Base-by-base conservation (phyloP, 2,888 invertebrate species). In the Phania funesta region DNA sequence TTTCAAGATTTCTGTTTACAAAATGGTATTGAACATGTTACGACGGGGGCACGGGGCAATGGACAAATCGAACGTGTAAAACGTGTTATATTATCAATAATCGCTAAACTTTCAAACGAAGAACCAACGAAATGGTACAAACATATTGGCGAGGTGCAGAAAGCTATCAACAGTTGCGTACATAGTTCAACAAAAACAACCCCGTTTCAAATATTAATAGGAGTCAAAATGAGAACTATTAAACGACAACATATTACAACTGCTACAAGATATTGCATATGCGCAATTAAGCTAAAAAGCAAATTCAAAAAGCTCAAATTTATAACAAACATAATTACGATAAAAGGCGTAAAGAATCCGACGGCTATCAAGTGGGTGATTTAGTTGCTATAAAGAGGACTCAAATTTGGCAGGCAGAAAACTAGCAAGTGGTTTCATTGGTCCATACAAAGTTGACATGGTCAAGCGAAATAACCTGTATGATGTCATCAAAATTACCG, bases 21-120 rank as follows among this genome's bases (percentile, higher is more conserved):
- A 58, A 32, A 35, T 24, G 20, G 44, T 38, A 7, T 65, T n/a
- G 16, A 86, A n/a, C 88, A 87, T 0, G 85, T 85, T 5, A 87
- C 46, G 24, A 60, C 48, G 35, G 80, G 77, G 11, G 41, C 82
- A 38, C 65, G 83, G 26, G 73, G 76, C n/a, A 75, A 80, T 26
- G 70, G 65, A 1, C 79, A 75, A 56, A 56, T 80, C n/a, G 65
- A 68, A 35, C 70, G 29, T 8, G 73, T 67, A 11, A 68, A 68
- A n/a, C 35, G 54, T 5, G 11, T 38, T 2, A 67, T 56, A 9
- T 16, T 74, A 18, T 60, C 67, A 7, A 24, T 80, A n/a, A n/a
- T n/a, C 35, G 35, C 26, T 5, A 26, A 26, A 26, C 6, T 26
- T 3, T 26, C 26, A 26, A 26, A 6, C 6, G 26, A 26, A 6